Percentiles rank a stretch among this genome's conserved stretches.
Conservation (phyloP, 2,113 vertebrate species). For the Caloenas nicobarica region DNA sequence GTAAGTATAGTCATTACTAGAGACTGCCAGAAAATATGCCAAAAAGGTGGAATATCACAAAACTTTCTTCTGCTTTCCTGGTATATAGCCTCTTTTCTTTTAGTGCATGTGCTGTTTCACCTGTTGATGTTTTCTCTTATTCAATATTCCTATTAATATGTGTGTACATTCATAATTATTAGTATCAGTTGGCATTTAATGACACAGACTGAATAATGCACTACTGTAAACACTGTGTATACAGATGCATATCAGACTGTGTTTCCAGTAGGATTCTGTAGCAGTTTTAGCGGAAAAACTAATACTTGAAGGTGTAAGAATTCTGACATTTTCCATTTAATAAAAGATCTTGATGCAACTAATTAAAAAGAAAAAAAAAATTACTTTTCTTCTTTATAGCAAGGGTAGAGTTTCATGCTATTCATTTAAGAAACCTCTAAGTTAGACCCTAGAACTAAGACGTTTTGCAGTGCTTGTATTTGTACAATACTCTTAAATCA, state of each 20-base stretch:
- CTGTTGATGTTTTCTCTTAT: background rate
- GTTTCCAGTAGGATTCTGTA: background rate
- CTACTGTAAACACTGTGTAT: background rate
- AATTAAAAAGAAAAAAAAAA: background rate
- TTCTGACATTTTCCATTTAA: background rate
- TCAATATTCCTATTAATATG: background rate
- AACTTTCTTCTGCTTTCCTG: background rate
- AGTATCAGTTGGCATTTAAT: background rate
- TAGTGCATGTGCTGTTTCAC: background rate
- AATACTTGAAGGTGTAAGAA: background rate
- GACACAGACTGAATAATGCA: background rate
- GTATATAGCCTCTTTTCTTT: background rate
- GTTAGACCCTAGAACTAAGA: too few species aligned
- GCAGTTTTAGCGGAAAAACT: background rate
- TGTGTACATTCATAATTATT: background rate
- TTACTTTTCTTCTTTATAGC: background rate
- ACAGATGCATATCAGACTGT: background rate
- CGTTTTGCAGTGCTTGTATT: background rate
- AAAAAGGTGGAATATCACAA: constrained; percentile 43
- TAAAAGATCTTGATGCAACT: background rate
- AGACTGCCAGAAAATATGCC: constrained; percentile 58
- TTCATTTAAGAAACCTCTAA: background rate
- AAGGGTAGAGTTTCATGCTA: background rate
- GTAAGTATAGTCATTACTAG: constrained; percentile 58
- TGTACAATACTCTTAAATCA: background rate